Base-by-base conservation (phyloP, 2,888 invertebrate species). In the Nasonovia ribisnigri region DNA sequence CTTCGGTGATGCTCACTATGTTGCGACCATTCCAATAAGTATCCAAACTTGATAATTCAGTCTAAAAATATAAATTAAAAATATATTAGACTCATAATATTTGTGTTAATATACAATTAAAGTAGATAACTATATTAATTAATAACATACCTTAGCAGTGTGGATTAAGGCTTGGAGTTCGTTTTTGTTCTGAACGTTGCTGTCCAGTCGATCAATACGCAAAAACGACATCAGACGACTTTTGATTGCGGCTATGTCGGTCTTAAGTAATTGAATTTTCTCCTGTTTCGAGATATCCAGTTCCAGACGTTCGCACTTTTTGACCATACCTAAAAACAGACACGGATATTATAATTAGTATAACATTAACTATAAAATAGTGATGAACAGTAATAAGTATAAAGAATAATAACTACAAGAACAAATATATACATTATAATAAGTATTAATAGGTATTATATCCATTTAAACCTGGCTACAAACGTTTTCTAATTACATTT, bases 241-340 rank as follows among this genome's bases (percentile, higher is more conserved):
- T 89, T 51, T 91, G 3, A 92, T 92, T 6, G 89, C 95, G 93
- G 95, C 95, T 95, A 95, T 95, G 95, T 96, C 95, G 94, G 95
- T 95, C 94, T 95, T 95, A 94, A 95, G 95, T 94, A 95, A 95
- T 95, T 95, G 95, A 88, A 94, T 95, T 94, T 95, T 95, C 94
- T 95, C 95, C 51, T 95, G 95, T 92, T 95, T 95, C 87, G 95
- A 95, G 20, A 95, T 95, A 60, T 95, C 95, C 89, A 95, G 95
- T 95, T 96, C 96, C 93, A 96, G 95, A 91, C 96, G 95, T 95
- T 96, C 96, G 96, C 96, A 96, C 95, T 96, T 95, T 95, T 96
- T 95, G 95, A 96, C 95, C 95, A 96, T 95, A 95, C 96, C 96
- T 96, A 95, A 91, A 96, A 95, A 88, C 10, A 86, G 91, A 48